Conservation (phyloP, 2,113 vertebrate genomes). For the Excalfactoria chinensis region DNA sequence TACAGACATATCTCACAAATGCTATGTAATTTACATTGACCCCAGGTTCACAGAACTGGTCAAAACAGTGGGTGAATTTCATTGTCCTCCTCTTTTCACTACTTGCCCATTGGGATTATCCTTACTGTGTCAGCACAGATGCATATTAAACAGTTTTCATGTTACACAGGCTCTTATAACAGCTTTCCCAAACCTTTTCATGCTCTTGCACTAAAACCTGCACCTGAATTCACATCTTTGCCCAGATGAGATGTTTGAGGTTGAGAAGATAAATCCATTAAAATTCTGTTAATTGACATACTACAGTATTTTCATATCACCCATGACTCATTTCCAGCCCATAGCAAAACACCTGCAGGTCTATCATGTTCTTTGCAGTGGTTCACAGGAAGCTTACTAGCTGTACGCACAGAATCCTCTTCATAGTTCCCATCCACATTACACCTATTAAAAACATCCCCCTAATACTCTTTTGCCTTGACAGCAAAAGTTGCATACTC, state of each 20-base stretch:
- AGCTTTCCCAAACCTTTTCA: neutral
- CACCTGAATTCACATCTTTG: neutral
- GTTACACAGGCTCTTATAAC: neutral
- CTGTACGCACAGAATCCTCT: neutral
- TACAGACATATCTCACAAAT: neutral
- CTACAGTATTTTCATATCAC: neutral
- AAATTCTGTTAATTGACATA: neutral
- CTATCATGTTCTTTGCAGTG: neutral
- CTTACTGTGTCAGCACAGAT: neutral
- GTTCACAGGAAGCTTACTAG: neutral
- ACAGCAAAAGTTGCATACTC: neutral
- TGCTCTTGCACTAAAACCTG: neutral
- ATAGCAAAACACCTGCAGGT: neutral
- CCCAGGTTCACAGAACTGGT: neutral
- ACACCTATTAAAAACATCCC: conserved; percentile 1
- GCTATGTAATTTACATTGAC: neutral
- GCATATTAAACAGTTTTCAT: neutral
- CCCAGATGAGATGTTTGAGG: neutral
- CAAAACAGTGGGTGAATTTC: neutral
- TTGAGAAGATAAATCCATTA: neutral
- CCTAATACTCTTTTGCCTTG: neutral
- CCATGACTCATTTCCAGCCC: neutral
- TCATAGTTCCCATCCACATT: neutral
- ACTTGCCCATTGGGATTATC: neutral
- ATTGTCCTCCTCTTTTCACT: neutral